Conservation (phyloP, 2,888 invertebrate species). For the Philaethria dido region DNA sequence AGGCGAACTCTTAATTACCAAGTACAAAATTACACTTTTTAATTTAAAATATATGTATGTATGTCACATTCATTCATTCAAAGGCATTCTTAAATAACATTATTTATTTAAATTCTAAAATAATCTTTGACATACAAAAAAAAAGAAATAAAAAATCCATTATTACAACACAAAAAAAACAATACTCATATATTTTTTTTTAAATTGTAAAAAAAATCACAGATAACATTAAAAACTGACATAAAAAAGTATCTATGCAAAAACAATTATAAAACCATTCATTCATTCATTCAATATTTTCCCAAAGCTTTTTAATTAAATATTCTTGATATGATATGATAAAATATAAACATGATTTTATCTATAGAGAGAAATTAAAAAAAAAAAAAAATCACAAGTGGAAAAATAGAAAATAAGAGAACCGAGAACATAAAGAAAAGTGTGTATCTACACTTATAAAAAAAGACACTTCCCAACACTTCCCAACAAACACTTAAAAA, state of each 20-base stretch:
- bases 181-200: neutral
- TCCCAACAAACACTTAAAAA: slow-evolving; percentile 13
- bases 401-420: neutral
- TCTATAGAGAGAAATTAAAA: neutral
- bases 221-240: slow-evolving; percentile 11
- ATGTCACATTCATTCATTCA: slow-evolving; percentile 51
- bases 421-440: too few relatives aligned
- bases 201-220: neutral
- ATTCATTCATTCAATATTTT: slow-evolving; percentile 28
- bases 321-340: slow-evolving; percentile 32
- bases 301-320: slow-evolving; percentile 17
- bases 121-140: neutral
- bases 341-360: slow-evolving; percentile 29
- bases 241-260: slow-evolving; percentile 15
- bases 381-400: neutral
- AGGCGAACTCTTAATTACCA: slow-evolving; percentile 51
- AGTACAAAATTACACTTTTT: slow-evolving; percentile 70
- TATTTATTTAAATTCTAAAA: neutral
- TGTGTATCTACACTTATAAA: neutral
- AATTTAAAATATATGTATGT: slow-evolving; percentile 53
- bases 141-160: neutral
- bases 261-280: slow-evolving; percentile 16
- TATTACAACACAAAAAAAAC: neutral
- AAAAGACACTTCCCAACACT: neutral
- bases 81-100: slow-evolving; percentile 50